Conservation (phyloP, 2,797 vertebrate genomes). For the Crocodylus rhombifer region DNA sequence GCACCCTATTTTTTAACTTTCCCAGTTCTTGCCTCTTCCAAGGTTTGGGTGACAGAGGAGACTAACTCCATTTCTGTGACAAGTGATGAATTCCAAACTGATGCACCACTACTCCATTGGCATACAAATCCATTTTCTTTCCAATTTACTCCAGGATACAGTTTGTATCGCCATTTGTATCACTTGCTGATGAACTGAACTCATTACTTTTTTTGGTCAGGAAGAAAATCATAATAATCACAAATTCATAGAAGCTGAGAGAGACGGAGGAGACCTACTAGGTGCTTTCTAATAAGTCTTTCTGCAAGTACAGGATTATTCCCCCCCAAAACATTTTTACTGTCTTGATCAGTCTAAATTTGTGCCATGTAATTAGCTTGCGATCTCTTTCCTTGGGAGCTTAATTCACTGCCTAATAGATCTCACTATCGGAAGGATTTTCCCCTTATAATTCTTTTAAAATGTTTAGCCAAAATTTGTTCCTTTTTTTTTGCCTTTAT, state of each 20-base stretch:
- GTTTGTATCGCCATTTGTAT: too few species aligned
- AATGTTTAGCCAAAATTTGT: background rate
- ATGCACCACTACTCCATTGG: background rate
- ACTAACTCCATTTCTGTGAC: background rate
- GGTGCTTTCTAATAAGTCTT: background rate
- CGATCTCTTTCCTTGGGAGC: background rate
- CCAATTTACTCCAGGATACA: too few species aligned
- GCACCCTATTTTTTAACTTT: background rate
- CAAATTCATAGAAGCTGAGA: background rate
- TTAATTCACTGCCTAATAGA: background rate
- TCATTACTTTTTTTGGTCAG: background rate
- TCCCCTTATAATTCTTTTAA: background rate
- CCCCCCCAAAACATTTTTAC: background rate
- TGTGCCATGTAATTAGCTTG: background rate
- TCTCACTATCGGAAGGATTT: background rate
- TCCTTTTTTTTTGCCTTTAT: fast-evolving
- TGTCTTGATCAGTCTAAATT: background rate
- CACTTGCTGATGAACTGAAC: background rate
- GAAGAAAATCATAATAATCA: background rate
- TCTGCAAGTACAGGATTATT: background rate
- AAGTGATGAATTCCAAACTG: background rate
- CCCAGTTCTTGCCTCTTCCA: background rate
- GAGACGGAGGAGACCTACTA: background rate
- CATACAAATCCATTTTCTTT: background rate
- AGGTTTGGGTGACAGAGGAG: background rate